Base-by-base conservation (phyloP, 1,140 invertebrate species). In the Calycopis cecrops region DNA sequence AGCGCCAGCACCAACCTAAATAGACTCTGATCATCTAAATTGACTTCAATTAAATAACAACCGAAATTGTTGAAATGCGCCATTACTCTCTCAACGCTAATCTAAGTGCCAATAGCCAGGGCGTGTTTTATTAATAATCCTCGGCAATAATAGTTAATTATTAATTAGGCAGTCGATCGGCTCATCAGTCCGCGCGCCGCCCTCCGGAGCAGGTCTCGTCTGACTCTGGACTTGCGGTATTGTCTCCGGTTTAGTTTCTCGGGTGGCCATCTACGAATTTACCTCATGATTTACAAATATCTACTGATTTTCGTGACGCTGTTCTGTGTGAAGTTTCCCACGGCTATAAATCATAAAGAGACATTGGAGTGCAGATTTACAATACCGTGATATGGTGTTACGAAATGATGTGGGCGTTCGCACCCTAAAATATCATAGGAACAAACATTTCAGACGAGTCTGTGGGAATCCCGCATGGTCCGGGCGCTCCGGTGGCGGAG, bases 31-130 rank as follows among this genome's bases (percentile, higher is more conserved):
- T 87, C 84, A 85, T 87, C 81, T 87, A 87, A 87, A 87, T 87
- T 87, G 84, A 87, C 84, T 87, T 87, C 84, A 87, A 87, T 87
- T 87, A 87, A 87, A 87, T 87, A 87, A 87, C 84, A 87, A 87
- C 83, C 83, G 81, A 87, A 87, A 85, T 87, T 85, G 83, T 85
- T 87, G 83, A 85, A 87, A 87, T 87, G 83, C 83, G 81, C 81
- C 83, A 87, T 87, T 85, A 85, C 80, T 85, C 83, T 79, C 83
- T 82, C 83, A 67, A 66, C 78, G 81, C 72, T 87, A 87, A 87
- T 87, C 83, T 85, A 83, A 86, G 83, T 83, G 83, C 81, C 83
- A 80, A 86, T 86, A 86, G 83, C 78, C 72, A 79, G 80, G 80
- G 78, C 76, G 76, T 87, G 83, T 85, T 87, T 86, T 83, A 82